A percentile compares a stretch with the other conserved stretches of the same genome.
phyloP scores from a whole-genome alignment of 2,113 vertebrate genomes.

The Gadus macrocephalus region DNA sequence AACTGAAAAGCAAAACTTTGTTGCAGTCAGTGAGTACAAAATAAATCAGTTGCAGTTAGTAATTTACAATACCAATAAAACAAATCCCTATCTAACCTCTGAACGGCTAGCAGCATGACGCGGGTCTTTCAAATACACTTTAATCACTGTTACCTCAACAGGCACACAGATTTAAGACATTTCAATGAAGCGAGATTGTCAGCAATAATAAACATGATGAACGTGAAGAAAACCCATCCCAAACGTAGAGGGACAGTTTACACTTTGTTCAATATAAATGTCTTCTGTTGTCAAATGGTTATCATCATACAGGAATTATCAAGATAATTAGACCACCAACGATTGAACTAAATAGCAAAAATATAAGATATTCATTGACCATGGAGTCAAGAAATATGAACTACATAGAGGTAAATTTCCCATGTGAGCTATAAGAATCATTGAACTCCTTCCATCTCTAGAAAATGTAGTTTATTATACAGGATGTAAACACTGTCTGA shows the following conservation, averaged over 20 bases:
- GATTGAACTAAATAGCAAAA: too few relatives aligned
- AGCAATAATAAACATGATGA: background rate
- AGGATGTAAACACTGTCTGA: conserved; percentile 49
- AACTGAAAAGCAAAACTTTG: background rate
- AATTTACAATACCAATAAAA: background rate
- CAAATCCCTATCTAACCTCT: background rate
- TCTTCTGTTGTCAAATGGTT: too few relatives aligned
- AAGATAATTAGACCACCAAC: too few relatives aligned
- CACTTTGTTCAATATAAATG: too few relatives aligned
- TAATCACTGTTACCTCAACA: conserved; percentile 44
- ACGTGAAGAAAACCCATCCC: too few relatives aligned
- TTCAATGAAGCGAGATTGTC: conserved; percentile 17
- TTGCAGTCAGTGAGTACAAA: background rate
- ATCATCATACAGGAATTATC: too few relatives aligned
- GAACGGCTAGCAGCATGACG: background rate
- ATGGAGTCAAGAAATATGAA: background rate
- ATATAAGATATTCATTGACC: background rate
- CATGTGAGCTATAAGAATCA: conserved; percentile 26
- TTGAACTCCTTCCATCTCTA: conserved; percentile 18
- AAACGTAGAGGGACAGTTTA: too few relatives aligned
- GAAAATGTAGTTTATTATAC: conserved; percentile 21
- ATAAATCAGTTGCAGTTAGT: background rate
- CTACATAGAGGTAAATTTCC: background rate
- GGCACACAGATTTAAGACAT: conserved; percentile 37
- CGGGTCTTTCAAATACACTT: conserved; percentile 17